Percentiles rank a stretch among this genome's conserved stretches.
These are phyloP conservation scores for Lasioglossum morio DNA, from an alignment of 2,888 invertebrate species.

Conservation along the genomic window DNA sequence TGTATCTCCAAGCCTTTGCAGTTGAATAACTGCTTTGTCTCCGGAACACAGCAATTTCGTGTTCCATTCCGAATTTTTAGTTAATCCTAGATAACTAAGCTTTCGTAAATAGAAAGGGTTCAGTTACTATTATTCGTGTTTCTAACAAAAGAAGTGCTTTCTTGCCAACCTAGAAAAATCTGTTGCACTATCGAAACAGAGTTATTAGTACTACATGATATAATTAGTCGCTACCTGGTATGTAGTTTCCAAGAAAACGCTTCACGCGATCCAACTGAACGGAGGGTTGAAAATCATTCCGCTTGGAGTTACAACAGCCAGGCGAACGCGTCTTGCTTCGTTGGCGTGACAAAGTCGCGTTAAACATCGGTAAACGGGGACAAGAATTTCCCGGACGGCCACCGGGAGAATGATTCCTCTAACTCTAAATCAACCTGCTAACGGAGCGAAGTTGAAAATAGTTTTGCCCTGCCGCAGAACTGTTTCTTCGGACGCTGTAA, in stretches of 20 bases:
- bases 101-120: too few species aligned
- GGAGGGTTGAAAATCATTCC: background rate
- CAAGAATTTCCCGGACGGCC: background rate
- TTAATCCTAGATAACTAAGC: too few species aligned
- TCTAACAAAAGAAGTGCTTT: too few species aligned
- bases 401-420: background rate
- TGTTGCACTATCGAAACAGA: too few species aligned
- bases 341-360: slow-evolving; percentile 1
- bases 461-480: background rate
- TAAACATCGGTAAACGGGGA: background rate
- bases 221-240: background rate
- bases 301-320: background rate
- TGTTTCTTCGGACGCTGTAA: background rate
- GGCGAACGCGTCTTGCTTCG: background rate
- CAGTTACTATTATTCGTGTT: too few species aligned
- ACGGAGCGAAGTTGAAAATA: background rate
- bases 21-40: background rate
- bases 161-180: too few species aligned
- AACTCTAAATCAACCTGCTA: background rate
- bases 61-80: too few species aligned
- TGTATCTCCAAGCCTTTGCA: background rate
- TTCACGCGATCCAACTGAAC: background rate
- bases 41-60: background rate
- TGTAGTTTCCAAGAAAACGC: background rate
- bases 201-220: background rate